Evolutionary conservation across 1,140 invertebrate species (phyloP).

Genomic region (Popillia japonica): DNA sequence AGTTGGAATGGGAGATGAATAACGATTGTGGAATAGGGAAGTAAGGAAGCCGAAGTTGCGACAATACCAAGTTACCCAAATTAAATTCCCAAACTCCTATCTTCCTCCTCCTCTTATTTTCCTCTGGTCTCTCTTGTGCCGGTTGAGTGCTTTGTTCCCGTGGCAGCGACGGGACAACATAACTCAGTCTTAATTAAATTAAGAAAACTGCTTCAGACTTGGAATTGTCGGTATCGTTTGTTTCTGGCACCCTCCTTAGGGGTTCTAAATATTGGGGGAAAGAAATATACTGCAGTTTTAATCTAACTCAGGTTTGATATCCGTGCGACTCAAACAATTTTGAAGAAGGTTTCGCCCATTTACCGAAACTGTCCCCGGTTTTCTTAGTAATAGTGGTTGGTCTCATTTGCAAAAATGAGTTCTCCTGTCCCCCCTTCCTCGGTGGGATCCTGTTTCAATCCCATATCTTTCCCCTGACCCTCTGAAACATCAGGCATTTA

Average conservation of each 20-base stretch:
- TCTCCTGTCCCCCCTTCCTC: background rate
- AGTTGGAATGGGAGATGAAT: no score
- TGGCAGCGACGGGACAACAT: slow-evolving; percentile 7
- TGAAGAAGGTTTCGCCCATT: no score
- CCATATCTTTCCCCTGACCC: background rate
- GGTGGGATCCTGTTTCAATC: background rate
- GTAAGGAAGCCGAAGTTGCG: slow-evolving; percentile 18
- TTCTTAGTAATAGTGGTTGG: background rate
- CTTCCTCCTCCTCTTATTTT: background rate
- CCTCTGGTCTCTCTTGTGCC: no score
- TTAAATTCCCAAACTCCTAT: background rate
- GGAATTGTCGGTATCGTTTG: slow-evolving; percentile 10
- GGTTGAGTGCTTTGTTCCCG: background rate
- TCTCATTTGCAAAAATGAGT: background rate
- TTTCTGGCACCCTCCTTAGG: slow-evolving; percentile 4
- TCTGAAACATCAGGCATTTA: slow-evolving; percentile 32
- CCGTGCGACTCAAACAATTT: no score
- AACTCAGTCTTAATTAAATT: slow-evolving; percentile 33
- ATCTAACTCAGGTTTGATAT: no score
- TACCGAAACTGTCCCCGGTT: no score
- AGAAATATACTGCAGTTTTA: no score
- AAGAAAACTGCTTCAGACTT: slow-evolving; percentile 29
- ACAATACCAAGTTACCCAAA: slow-evolving; percentile 25
- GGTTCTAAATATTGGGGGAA: no score
- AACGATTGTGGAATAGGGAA: background rate